Conservation (phyloP, 2,113 vertebrate species). For the Brachyistius frenatus region DNA sequence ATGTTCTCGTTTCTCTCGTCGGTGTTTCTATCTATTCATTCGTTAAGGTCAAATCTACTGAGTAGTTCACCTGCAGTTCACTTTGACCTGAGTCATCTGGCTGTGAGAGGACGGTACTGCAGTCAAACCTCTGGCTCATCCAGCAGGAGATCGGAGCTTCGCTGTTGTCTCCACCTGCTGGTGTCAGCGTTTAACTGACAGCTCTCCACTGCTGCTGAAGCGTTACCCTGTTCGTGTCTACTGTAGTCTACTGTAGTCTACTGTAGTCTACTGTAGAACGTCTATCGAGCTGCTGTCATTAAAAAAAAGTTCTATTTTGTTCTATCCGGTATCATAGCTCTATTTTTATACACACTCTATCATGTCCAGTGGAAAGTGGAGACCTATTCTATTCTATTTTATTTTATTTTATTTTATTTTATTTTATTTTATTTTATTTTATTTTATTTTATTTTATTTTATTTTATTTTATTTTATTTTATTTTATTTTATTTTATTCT, state of each 20-base stretch:
- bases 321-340: neutral
- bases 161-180: conserved; percentile 57
- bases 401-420: too few relatives aligned
- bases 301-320: too few relatives aligned
- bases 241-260: neutral
- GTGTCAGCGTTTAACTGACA: neutral
- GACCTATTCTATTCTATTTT: conserved; percentile 15
- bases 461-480: too few relatives aligned
- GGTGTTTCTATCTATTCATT: neutral
- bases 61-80: neutral
- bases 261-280: neutral
- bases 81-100: conserved; percentile 13
- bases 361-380: neutral
- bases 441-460: too few relatives aligned
- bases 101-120: neutral
- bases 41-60: neutral
- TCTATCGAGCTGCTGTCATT: too few relatives aligned
- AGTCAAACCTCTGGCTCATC: neutral
- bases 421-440: too few relatives aligned
- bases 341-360: too few relatives aligned
- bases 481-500: neutral
- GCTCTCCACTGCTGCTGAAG: neutral
- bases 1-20: neutral
- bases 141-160: neutral
- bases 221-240: neutral